phyloP scores from a whole-genome alignment of 2,888 invertebrate species.

The Strigamia maritima region DNA sequence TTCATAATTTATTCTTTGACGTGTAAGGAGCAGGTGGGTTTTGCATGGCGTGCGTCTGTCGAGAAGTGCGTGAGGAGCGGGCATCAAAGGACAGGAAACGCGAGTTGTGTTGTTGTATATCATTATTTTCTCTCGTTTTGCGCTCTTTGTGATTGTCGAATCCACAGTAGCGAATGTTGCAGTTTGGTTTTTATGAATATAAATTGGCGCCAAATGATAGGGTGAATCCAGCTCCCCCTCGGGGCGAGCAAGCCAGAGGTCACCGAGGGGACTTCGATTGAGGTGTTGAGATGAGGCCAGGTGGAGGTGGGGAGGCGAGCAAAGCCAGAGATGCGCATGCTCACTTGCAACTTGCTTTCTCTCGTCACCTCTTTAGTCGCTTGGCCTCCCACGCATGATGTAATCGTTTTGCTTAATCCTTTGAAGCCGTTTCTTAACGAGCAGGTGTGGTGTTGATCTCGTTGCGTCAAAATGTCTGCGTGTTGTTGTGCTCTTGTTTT shows the following conservation, averaged over 20 bases:
- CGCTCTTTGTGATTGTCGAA: constrained; percentile 31
- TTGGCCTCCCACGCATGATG: constrained; percentile 30
- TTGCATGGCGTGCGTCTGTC: constrained; percentile 28
- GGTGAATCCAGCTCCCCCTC: constrained; percentile 24
- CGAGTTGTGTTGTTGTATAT: constrained; percentile 32
- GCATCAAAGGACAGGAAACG: constrained; percentile 34
- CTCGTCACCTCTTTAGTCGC: constrained; percentile 34
- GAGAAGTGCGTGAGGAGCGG: constrained; percentile 31
- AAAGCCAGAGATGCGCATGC: constrained; percentile 6
- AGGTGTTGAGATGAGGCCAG: constrained; percentile 34
- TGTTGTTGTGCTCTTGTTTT: constrained; percentile 36
- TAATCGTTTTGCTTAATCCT: constrained; percentile 34
- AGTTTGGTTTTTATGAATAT: constrained; percentile 21
- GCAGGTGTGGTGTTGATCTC: constrained; percentile 34
- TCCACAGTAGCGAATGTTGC: constrained; percentile 31
- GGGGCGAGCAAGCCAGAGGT: constrained; percentile 31
- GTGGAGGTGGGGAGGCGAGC: background rate
- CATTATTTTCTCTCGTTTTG: constrained; percentile 34
- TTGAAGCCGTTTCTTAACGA: constrained; percentile 25
- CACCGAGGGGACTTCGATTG: constrained; percentile 34
- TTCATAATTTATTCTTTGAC: constrained; percentile 31
- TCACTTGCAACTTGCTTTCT: background rate
- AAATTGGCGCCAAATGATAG: constrained; percentile 34
- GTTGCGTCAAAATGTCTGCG: constrained; percentile 25
- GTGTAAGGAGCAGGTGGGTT: constrained; percentile 29